Evolutionary conservation across 2,113 vertebrate genomes (phyloP).

Genomic region (Callionymus lyra): DNA sequence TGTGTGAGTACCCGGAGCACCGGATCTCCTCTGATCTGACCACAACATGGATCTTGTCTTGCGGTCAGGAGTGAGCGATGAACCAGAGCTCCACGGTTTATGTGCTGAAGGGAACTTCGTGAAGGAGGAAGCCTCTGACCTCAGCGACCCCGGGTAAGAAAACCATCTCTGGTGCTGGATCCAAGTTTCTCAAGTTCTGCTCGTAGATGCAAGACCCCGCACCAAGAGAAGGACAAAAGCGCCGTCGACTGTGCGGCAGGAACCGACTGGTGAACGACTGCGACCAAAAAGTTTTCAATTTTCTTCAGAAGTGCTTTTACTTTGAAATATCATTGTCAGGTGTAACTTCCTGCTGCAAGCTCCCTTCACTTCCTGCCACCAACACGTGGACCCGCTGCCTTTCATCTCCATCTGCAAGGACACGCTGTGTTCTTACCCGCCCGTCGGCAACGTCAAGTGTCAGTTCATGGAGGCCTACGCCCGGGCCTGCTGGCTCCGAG

Average conservation of each 20-base stretch:
- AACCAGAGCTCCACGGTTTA: conserved; percentile 5
- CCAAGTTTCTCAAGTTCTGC: no score
- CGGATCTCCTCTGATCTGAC: background rate
- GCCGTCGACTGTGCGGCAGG: conserved; percentile 11
- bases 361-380: conserved; percentile 25
- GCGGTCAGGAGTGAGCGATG: conserved; percentile 4
- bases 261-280: conserved; percentile 17
- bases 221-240: conserved; percentile 9
- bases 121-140: conserved; percentile 4
- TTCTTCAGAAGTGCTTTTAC: background rate
- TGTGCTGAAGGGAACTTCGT: conserved; percentile 12
- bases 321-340: background rate
- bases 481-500: conserved; percentile 5
- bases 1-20: no score
- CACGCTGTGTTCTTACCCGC: conserved; percentile 21
- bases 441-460: conserved; percentile 17
- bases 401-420: conserved; percentile 19
- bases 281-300: background rate
- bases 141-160: conserved; percentile 12
- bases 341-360: conserved; percentile 16
- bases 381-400: conserved; percentile 12
- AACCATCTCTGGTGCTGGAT: background rate
- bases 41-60: background rate
- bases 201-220: conserved; percentile 17
- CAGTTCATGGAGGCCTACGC: conserved; percentile 17